Conservation (phyloP, 2,888 invertebrate genomes). For the Epistrophe eligans region DNA sequence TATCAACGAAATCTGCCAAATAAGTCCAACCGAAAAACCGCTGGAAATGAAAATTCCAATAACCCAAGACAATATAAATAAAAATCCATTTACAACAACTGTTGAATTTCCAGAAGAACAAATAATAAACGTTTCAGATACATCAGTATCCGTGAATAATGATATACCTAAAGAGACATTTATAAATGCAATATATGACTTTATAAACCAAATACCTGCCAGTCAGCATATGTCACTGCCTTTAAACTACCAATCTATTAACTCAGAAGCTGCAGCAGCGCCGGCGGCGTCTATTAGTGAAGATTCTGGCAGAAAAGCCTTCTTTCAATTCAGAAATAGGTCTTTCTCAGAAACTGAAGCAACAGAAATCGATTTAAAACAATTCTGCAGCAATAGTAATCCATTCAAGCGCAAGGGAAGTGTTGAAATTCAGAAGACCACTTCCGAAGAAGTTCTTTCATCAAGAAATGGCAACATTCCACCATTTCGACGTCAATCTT, state of each 20-base stretch:
- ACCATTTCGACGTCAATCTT: conserved; percentile 81
- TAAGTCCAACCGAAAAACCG: conserved; percentile 51
- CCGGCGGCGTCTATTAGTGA: background rate
- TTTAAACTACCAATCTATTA: conserved; percentile 67
- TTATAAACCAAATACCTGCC: conserved; percentile 61
- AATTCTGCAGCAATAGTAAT: conserved; percentile 76
- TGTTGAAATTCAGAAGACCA: conserved; percentile 81
- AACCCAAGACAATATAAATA: conserved; percentile 64
- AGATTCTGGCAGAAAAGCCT: conserved; percentile 37
- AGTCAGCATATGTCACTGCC: conserved; percentile 77
- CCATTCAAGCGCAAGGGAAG: conserved; percentile 78
- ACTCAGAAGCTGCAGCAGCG: background rate
- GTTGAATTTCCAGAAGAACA: conserved; percentile 41
- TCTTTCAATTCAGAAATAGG: conserved; percentile 79
- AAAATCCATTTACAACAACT: conserved; percentile 69
- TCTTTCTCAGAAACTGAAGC: conserved; percentile 81
- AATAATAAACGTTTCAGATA: conserved; percentile 21
- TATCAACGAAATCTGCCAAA: conserved; percentile 57
- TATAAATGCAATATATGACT: conserved; percentile 65
- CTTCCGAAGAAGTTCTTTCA: conserved; percentile 83
- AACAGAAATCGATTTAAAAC: conserved; percentile 77
- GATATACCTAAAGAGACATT: conserved; percentile 59
- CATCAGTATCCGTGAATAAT: conserved; percentile 17
- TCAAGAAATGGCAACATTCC: conserved; percentile 74
- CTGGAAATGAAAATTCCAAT: conserved; percentile 38